phyloP scores from a whole-genome alignment of 2,113 vertebrate genomes.

The Phoxinus phoxinus region DNA sequence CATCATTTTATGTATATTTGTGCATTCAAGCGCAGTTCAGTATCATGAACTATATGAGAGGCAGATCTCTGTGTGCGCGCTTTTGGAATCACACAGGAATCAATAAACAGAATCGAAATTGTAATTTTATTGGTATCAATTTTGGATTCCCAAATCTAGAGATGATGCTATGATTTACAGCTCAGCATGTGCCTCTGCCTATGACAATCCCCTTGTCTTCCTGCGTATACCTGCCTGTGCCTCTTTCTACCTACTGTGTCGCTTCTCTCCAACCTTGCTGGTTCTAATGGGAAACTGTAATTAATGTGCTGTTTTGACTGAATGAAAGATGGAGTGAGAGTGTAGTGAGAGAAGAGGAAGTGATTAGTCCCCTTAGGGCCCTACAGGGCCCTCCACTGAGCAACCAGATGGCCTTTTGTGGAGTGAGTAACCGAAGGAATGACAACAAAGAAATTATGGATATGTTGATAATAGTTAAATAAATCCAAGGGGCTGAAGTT shows the following conservation, averaged over 20 bases:
- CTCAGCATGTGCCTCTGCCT: conserved; percentile 35
- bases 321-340: conserved; percentile 57
- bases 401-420: conserved; percentile 42
- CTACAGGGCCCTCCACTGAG: conserved; percentile 24
- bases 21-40: too few relatives aligned
- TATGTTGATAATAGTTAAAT: conserved; percentile 20
- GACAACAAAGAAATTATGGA: conserved; percentile 12
- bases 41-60: too few relatives aligned
- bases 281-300: conserved; percentile 65
- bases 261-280: conserved; percentile 49
- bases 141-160: not conserved
- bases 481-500: not conserved
- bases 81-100: too few relatives aligned
- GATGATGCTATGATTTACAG: conserved; percentile 3
- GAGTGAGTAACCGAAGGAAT: conserved; percentile 1
- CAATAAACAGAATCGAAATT: too few relatives aligned
- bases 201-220: conserved; percentile 35
- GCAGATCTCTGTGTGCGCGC: too few relatives aligned
- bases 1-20: too few relatives aligned
- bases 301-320: conserved; percentile 69
- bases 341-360: conserved; percentile 54
- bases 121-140: too few relatives aligned
- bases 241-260: conserved; percentile 46
- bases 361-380: conserved; percentile 40
- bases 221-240: conserved; percentile 56